A percentile compares a stretch with the other conserved stretches of the same genome.
phyloP scores from a whole-genome alignment of 2,888 invertebrate species.

The Trachelus iudaicus region DNA sequence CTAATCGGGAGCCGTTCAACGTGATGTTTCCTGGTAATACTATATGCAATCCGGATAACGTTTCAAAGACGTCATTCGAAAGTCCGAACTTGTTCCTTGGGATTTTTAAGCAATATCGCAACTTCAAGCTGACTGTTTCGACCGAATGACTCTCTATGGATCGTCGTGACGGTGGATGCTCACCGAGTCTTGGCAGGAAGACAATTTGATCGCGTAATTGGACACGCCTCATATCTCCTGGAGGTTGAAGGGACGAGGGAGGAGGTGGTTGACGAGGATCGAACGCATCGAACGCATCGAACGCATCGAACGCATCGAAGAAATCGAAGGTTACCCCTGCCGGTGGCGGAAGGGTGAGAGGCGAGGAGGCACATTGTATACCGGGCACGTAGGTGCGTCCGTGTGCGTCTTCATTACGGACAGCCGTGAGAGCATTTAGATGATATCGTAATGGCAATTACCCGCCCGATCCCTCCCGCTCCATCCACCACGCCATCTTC shows the following conservation, averaged over 20 bases:
- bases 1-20: slow-evolving; percentile 26
- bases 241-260: slow-evolving; percentile 40
- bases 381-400: slow-evolving; percentile 11
- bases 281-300: no score
- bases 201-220: slow-evolving; percentile 59
- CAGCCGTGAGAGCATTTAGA: slow-evolving; percentile 56
- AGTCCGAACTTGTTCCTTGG: neutral
- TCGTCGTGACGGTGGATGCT: neutral
- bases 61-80: neutral
- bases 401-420: slow-evolving; percentile 51
- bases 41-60: neutral
- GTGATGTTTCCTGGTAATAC: neutral
- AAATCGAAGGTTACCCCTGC: neutral
- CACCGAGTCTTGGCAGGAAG: slow-evolving; percentile 44
- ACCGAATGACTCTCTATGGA: neutral
- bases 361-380: neutral
- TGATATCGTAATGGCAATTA: slow-evolving; percentile 57
- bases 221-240: slow-evolving; percentile 62
- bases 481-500: slow-evolving; percentile 10
- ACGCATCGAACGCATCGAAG: neutral
- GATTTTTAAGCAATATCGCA: neutral
- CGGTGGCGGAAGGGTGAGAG: neutral
- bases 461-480: slow-evolving; percentile 36
- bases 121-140: neutral
- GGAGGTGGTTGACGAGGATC: neutral